phyloP scores from a whole-genome alignment of 2,888 invertebrate genomes.

The Lasioglossum zephyrum region DNA sequence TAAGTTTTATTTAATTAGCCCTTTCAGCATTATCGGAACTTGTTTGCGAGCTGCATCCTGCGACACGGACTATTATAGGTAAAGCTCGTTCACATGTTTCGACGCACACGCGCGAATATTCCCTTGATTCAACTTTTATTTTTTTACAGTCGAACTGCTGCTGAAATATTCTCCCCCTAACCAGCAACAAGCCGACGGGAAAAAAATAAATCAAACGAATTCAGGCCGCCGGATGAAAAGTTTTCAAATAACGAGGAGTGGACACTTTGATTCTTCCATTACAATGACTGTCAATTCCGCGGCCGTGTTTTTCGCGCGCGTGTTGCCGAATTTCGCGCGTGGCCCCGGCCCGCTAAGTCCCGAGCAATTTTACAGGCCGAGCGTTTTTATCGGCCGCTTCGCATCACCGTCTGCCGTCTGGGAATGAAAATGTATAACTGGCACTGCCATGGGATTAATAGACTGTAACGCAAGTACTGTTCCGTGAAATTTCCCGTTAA shows the following conservation, averaged over 20 bases:
- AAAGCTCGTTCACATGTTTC: conserved; percentile 35
- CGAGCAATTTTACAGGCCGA: conserved; percentile 19
- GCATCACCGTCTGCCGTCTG: neutral
- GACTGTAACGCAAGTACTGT: neutral
- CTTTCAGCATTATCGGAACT: conserved; percentile 38
- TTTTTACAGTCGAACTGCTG: conserved; percentile 41
- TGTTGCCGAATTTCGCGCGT: conserved; percentile 40
- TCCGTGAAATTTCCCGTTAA: conserved; percentile 10
- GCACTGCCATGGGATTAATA: neutral
- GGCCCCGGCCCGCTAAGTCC: conserved; percentile 12
- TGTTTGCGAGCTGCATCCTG: conserved; percentile 21
- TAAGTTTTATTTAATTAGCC: conserved; percentile 64
- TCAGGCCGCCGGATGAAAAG: conserved; percentile 61
- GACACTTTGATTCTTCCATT: conserved; percentile 72
- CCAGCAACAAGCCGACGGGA: conserved; percentile 36
- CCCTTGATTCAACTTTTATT: conserved; percentile 62
- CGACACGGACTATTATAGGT: neutral
- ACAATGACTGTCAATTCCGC: conserved; percentile 65
- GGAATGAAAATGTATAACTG: conserved; percentile 13
- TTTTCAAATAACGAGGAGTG: conserved; percentile 70
- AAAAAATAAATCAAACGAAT: conserved; percentile 63
- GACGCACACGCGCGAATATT: conserved; percentile 30
- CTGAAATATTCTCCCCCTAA: conserved; percentile 57
- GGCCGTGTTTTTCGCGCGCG: conserved; percentile 28
- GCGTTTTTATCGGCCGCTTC: conserved; percentile 37